Evolutionary conservation across 2,888 invertebrate genomes (phyloP), one percentile per base, ranked within the genome.

Genomic region (Acanthacorydalis orientalis): DNA sequence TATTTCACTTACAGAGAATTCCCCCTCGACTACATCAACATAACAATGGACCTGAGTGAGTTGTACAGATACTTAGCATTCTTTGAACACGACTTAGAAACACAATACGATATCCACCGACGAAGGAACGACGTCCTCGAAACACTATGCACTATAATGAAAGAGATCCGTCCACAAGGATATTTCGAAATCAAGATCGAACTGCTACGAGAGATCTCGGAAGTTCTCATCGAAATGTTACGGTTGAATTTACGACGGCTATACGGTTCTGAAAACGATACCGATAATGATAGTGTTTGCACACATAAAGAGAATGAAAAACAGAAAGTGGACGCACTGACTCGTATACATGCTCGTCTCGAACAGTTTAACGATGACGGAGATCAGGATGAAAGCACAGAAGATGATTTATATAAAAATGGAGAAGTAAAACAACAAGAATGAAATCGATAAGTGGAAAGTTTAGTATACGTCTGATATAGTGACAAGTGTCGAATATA

Each of bases 1-100:
- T 75, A 69, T 57, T 77, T 75, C 52, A 75, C 73, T 48, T 65
- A 77, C 40, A 69, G 74, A 50, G 72, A 75, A 53, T 69, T 71
- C 55, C 70, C 76, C 0, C 65, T 73, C 34, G 74, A 76, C 53
- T 75, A 73, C 53, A 72, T 77, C 47, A 73, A 75, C 40, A 70
- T 73, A 49, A 70, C 75, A 1, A 58, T 77, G 51, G 76, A 77
- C 57, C 59, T 75, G 41, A 80, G 80, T 39, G 77, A 78, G 55
- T 60, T 81, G 11, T 82, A 78, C 57, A 75, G 77, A 54, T 72
- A 75, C 56, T 64, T 86, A 46, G 75, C 80, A 0, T 81, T 80
- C 60, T 86, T 82, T 63, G 85, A 86, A 60, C 67, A 71, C 37
- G 78, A 79, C 57, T 67, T 79, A 39, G 82, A 82, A 51, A 56